phyloP scores from a whole-genome alignment of 2,888 invertebrate genomes.

The Phalangium opilio region DNA sequence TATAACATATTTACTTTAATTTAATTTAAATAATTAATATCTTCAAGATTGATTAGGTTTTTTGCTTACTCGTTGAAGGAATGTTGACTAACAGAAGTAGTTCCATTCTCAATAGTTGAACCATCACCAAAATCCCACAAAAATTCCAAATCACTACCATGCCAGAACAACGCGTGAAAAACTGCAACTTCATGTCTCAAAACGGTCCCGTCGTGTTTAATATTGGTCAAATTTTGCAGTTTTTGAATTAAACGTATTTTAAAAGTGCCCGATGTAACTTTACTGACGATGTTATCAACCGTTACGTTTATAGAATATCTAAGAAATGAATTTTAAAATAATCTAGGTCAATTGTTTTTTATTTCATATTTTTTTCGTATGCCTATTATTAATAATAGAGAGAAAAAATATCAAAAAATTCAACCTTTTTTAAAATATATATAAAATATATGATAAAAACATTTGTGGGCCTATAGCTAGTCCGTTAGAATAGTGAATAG shows the following conservation, averaged over 20 bases:
- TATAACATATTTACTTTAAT: too few species aligned
- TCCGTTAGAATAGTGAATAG: too few species aligned
- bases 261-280: constrained; percentile 22
- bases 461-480: too few species aligned
- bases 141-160: constrained; percentile 27
- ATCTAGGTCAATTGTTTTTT: neutral
- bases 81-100: too few species aligned
- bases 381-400: too few species aligned
- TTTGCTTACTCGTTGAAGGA: too few species aligned
- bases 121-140: constrained; percentile 31
- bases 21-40: too few species aligned
- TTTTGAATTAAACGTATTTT: constrained; percentile 23
- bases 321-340: neutral
- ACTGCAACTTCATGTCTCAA: constrained; percentile 18
- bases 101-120: too few species aligned
- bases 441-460: neutral
- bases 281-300: constrained; percentile 25
- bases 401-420: neutral
- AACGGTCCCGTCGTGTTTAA: constrained; percentile 19
- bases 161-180: constrained; percentile 23
- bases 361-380: too few species aligned
- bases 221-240: constrained; percentile 11
- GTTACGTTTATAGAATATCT: constrained; percentile 26
- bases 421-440: neutral
- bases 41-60: too few species aligned